Conservation (phyloP, 2,888 invertebrate genomes). For the Tetropium fuscum region DNA sequence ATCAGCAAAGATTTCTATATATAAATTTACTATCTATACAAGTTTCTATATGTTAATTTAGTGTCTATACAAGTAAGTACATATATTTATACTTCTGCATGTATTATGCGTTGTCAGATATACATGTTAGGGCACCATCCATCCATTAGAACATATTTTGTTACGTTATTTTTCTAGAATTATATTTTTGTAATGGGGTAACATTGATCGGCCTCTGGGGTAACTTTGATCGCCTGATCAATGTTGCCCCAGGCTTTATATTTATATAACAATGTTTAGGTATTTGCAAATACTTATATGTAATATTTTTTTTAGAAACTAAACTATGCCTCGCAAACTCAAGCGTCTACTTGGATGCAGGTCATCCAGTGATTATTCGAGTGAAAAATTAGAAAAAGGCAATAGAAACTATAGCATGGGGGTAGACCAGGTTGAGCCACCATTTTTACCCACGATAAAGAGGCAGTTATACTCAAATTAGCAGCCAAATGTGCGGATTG, state of each 20-base stretch:
- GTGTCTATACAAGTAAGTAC: conserved; percentile 1
- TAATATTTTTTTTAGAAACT: neutral
- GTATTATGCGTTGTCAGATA: neutral
- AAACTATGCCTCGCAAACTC: conserved; percentile 3
- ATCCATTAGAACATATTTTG: conserved; percentile 3
- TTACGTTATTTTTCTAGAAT: conserved; percentile 1
- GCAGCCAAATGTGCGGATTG: conserved; percentile 1
- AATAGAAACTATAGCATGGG: conserved; percentile 1
- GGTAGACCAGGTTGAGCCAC: neutral
- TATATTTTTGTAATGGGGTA: conserved; percentile 1
- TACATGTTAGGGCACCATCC: neutral
- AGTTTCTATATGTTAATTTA: neutral
- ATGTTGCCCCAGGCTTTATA: too few species aligned
- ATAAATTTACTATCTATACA: conserved; percentile 1
- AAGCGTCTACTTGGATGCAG: conserved; percentile 3
- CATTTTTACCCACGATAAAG: conserved; percentile 1
- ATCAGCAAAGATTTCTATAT: conserved; percentile 1
- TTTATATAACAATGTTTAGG: neutral
- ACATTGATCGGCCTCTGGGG: too few species aligned
- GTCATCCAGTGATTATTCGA: neutral
- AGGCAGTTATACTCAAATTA: neutral
- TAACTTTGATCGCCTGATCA: neutral
- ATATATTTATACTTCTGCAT: conserved; percentile 2
- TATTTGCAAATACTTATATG: neutral
- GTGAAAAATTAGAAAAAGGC: neutral